phyloP scores from a whole-genome alignment of 2,888 invertebrate species.

The Eremobia ochroleuca region DNA sequence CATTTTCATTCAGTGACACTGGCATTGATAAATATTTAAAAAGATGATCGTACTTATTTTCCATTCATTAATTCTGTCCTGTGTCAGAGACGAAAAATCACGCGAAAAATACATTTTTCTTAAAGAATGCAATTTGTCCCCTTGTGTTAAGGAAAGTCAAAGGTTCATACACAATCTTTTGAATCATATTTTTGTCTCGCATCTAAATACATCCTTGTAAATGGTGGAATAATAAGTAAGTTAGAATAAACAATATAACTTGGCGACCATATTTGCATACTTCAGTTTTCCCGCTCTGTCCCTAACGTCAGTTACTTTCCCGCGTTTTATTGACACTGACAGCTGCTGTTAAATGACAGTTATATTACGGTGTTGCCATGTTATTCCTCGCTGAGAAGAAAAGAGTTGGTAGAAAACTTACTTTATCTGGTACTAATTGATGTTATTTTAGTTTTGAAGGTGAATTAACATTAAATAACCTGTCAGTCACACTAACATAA shows the following conservation, averaged over 20 bases:
- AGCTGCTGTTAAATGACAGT: constrained; percentile 11
- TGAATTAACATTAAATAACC: constrained; percentile 3
- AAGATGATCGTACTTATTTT: constrained; percentile 4
- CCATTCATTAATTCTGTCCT: constrained; percentile 25
- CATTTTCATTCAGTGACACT: not conserved
- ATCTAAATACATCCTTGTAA: constrained; percentile 42
- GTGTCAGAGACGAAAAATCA: constrained; percentile 7
- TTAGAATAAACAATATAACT: constrained; percentile 2
- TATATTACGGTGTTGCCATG: constrained; percentile 8
- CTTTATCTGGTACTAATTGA: no score
- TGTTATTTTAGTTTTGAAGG: not conserved
- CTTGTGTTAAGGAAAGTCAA: constrained; percentile 55
- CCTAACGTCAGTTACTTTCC: not conserved
- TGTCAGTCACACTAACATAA: not conserved
- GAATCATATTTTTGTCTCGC: constrained; percentile 21
- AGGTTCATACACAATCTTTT: constrained; percentile 35
- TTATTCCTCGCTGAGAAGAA: not conserved
- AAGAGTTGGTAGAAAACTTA: not conserved
- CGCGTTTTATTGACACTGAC: constrained; percentile 19
- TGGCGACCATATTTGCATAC: not conserved
- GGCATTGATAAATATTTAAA: constrained; percentile 39
- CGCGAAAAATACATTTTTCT: constrained; percentile 21
- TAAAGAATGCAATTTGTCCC: constrained; percentile 48
- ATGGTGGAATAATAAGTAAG: constrained; percentile 8
- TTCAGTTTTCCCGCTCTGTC: constrained; percentile 9